Conservation (phyloP, 2,113 vertebrate genomes). For the Paramisgurnus dabryanus region DNA sequence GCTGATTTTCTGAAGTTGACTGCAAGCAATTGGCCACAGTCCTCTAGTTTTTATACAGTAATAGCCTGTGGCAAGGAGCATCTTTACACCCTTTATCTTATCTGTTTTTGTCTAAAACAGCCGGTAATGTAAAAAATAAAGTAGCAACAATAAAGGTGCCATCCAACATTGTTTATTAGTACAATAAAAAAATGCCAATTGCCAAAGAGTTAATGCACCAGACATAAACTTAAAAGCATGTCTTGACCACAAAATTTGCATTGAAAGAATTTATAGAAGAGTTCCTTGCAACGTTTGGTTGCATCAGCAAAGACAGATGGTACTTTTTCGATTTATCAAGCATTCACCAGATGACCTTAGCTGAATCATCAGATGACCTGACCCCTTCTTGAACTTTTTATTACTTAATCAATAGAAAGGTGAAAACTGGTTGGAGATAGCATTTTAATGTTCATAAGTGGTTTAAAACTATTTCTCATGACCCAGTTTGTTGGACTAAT, state of each 20-base stretch:
- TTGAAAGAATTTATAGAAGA: neutral
- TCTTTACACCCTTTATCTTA: neutral
- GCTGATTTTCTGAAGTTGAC: neutral
- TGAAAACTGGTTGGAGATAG: neutral
- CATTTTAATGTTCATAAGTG: neutral
- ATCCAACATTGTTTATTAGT: neutral
- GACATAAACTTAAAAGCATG: neutral
- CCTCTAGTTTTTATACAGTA: neutral
- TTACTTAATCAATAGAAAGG: neutral
- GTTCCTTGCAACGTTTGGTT: neutral
- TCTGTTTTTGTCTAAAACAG: slow-evolving; percentile 1
- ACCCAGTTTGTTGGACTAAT: neutral
- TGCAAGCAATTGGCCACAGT: slow-evolving; percentile 10
- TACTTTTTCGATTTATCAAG: too few species aligned
- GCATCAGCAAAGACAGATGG: neutral
- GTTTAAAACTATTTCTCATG: neutral
- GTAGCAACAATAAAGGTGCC: neutral
- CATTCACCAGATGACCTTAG: neutral
- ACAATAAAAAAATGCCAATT: neutral
- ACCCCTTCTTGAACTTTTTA: slow-evolving; percentile 8
- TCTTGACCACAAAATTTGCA: neutral
- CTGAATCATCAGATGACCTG: neutral
- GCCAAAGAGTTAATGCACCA: neutral
- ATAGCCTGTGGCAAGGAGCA: neutral
- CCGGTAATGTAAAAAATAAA: neutral